These are phyloP conservation scores for Ornithoptera priamus DNA, from an alignment of 2,888 invertebrate genomes.

Conservation along the genomic window DNA sequence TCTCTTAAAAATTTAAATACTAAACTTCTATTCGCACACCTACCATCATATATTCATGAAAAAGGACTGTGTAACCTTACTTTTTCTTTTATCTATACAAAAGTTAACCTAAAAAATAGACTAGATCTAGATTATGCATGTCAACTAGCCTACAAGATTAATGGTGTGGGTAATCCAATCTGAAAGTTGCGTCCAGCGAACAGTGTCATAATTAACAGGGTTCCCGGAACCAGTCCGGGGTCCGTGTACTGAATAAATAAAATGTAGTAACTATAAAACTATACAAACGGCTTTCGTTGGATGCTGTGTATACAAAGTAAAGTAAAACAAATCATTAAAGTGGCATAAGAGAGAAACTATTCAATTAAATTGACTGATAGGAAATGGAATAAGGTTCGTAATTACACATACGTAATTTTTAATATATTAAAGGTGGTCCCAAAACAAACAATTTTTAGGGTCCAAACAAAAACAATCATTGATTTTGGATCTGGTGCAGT, in stretches of 20 bases:
- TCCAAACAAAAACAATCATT: no score
- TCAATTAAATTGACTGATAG: not conserved
- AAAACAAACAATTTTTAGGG: no score
- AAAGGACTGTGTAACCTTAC: not conserved
- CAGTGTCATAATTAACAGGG: slow-evolving; percentile 65
- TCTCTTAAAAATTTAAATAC: slow-evolving; percentile 6
- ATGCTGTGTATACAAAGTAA: not conserved
- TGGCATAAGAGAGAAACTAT: not conserved
- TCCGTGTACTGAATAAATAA: slow-evolving; percentile 63
- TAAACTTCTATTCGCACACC: not conserved
- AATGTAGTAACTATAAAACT: slow-evolving; percentile 39
- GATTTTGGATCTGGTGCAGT: no score
- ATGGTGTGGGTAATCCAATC: slow-evolving; percentile 64
- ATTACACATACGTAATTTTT: no score
- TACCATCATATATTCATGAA: slow-evolving; percentile 18
- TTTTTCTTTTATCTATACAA: slow-evolving; percentile 6
- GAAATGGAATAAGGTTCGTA: no score
- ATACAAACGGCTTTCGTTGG: slow-evolving; percentile 11
- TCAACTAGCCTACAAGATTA: slow-evolving; percentile 32
- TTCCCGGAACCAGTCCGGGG: slow-evolving; percentile 37
- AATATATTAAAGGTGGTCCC: no score
- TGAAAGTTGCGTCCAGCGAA: slow-evolving; percentile 54
- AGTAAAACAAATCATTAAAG: not conserved
- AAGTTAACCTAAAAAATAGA: slow-evolving; percentile 10
- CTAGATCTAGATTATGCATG: slow-evolving; percentile 11